A percentile compares a stretch with the other conserved stretches of the same genome.
Evolutionary conservation across 2,888 invertebrate species (phyloP).

Genomic region (Tinea trinotella): DNA sequence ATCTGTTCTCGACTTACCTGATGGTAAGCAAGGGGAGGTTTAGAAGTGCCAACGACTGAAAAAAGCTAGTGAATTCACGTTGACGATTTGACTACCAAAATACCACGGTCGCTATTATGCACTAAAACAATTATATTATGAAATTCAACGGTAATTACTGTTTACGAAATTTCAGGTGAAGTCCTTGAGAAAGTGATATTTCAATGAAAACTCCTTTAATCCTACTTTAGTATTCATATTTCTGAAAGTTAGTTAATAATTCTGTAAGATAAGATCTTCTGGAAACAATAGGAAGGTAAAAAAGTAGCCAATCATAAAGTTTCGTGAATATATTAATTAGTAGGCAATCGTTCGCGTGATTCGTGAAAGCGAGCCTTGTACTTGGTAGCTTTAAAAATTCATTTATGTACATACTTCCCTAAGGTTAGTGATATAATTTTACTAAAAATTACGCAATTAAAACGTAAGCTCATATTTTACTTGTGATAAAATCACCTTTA

Average conservation of each 20-base stretch:
- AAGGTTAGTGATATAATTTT: neutral
- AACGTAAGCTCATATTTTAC: neutral
- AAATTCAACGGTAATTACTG: no score
- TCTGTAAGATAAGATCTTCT: neutral
- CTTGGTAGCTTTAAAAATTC: conserved; percentile 1
- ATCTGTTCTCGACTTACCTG: no score
- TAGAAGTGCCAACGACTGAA: no score
- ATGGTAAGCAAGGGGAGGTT: no score
- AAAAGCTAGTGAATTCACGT: no score
- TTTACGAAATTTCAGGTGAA: neutral
- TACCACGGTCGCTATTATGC: no score
- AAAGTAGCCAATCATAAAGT: conserved; percentile 14
- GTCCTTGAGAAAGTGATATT: neutral
- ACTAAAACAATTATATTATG: no score
- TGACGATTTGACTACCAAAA: no score
- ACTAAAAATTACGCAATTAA: neutral
- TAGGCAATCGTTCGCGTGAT: conserved; percentile 7
- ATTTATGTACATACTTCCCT: neutral
- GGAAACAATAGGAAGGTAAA: conserved; percentile 2
- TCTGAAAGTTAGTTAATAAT: conserved; percentile 9
- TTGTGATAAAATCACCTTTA: neutral
- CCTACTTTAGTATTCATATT: neutral
- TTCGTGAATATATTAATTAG: conserved; percentile 18
- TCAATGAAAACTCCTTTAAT: neutral
- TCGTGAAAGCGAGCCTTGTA: neutral